Evolutionary conservation across 2,888 invertebrate genomes (phyloP), one percentile per base, ranked within the genome.

Genomic region (Netelia fuscicornis): DNA sequence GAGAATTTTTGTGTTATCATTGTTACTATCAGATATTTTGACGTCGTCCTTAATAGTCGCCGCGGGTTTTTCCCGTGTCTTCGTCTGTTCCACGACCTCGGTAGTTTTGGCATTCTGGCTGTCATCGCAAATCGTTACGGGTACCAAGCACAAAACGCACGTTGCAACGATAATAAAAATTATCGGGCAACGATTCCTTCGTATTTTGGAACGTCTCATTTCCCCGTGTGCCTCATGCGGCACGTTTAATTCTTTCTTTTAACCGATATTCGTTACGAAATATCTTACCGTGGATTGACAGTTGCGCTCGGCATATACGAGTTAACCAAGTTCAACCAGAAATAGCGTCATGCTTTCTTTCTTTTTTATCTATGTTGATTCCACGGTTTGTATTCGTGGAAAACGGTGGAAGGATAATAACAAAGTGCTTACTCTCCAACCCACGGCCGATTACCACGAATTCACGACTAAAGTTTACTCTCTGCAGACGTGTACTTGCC

Each of bases 151-250:
- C 65, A 85, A 23, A 6, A 82, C 25, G 42, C 81, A 85, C 74
- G 78, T 75, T 79, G 85, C 78, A 65, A 80, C 67, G 67, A 84
- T 58, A 44, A 79, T n/a, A 42, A 82, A 20, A 70, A 76, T 68
- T 25, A 70, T 56, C 56, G 58, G 70, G 48, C 48, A 44, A 70
- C 75, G 78, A 85, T 78, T 79, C 70, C 70, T 78, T 75, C 11
- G 85, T 82, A 85, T 85, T 60, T 79, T 85, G 82, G 75, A 78
- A 85, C 25, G 48, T 54, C n/a, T 82, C 56, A 82, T 81, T 78
- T 82, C 60, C 44, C 70, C 54, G 71, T 48, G 30, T 30, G 64
- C 67, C 64, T 52, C 85, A 85, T 82, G 20, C 75, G 79, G 62
- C 37, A 3, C 60, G 44, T 48, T 52, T 76, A 76, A n/a, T 81